phyloP scores from a whole-genome alignment of 2,113 vertebrate species.

The Heliornis fulica region DNA sequence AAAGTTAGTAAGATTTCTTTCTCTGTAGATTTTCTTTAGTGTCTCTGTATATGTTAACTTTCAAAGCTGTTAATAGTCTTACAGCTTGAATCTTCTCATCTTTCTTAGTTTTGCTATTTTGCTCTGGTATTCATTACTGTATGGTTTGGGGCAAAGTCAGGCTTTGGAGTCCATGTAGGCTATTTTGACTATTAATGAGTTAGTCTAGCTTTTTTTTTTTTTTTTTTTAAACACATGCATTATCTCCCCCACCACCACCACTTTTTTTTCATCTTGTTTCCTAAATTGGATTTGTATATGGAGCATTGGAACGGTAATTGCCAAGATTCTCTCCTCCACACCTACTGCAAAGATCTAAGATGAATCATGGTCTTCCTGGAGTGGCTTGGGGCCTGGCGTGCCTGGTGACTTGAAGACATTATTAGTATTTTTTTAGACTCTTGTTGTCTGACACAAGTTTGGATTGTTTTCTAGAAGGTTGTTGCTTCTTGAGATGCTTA shows the following conservation, averaged over 20 bases:
- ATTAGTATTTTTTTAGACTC: not conserved
- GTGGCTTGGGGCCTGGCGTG: not conserved
- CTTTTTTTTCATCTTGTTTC: not conserved
- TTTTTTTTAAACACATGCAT: not conserved
- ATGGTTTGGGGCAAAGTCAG: not conserved
- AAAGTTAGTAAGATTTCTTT: not conserved
- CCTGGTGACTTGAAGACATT: not conserved
- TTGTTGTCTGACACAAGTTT: not conserved
- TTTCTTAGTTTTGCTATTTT: not conserved
- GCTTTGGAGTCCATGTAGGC: not conserved
- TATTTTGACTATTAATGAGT: not conserved
- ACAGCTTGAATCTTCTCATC: not conserved
- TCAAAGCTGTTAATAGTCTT: not conserved
- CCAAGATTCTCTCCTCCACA: not conserved
- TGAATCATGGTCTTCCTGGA: not conserved
- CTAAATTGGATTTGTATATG: not conserved
- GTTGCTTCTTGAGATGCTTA: not conserved
- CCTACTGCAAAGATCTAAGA: not conserved
- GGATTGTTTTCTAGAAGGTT: not conserved
- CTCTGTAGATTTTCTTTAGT: not conserved
- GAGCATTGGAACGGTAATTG: not conserved
- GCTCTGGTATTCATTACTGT: not conserved
- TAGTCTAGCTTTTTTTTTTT: not conserved
- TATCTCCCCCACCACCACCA: fast-evolving
- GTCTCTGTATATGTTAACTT: not conserved